Base-by-base conservation (phyloP, 2,113 vertebrate genomes). In the Aldabrachelys gigantea region DNA sequence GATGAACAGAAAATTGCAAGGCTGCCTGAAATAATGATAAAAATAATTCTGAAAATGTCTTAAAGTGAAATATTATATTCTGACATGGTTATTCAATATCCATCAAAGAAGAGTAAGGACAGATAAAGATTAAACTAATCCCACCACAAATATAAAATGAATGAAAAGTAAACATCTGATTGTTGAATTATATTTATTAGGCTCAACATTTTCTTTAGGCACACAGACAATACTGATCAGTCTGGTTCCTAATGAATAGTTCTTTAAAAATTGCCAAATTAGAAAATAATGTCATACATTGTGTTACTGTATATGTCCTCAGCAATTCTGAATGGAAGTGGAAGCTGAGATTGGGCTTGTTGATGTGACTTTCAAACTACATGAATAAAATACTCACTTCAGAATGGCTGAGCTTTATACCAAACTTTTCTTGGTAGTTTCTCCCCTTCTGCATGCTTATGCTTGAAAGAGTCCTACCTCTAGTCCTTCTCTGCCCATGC, bases 311-410 rank as follows among this genome's bases (percentile, higher is more conserved):
- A 56, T 47, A 57, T 31, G 54, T 3, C 2, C 2, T 80, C 0
- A 4, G 1, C 59, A 49, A 80, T 0, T 38, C 92, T 49, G 38
- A 22, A 79, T 10, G 24, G 14, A 44, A 85, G 44, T 69, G 10
- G 4, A 62, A 83, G 31, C 12, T 57, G 1, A 19, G 4, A 1
- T 17, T 65, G 27, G 50, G 3, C 2, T 0, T 80, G 0, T 29
- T 79, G 5, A n/a, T n/a, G 2, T 35, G 41, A 59, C 3, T 87
- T 93, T 72, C 21, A 69, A 85, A 59, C 50, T 7, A 22, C 5
- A 4, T 21, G 5, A 11, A 93, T 76, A 44, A 1, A 25, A 69
- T 25, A 22, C 16, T 19, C 9, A 2, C 78, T 89, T 88, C 44
- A 82, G 29, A 76, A 84, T 57, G 92, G 3, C 2, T 53, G 2